Evolutionary conservation across 2,888 invertebrate genomes (phyloP), one percentile per base, ranked within the genome.

Genomic region (Oxytorus armatus): DNA sequence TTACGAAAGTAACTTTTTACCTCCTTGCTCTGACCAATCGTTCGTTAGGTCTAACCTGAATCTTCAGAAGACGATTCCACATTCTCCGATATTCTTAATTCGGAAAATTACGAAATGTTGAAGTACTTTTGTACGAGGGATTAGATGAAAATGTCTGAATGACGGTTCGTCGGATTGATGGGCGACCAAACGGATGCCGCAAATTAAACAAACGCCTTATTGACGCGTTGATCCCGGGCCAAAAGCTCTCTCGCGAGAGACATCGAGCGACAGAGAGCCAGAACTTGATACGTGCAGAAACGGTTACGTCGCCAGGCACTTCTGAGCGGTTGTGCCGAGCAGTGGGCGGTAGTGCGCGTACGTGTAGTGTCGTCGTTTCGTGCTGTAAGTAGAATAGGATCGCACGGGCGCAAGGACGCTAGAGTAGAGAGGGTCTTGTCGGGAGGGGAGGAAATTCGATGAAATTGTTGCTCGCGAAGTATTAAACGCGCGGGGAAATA

Each of bases 121-220:
- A n/a, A n/a, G n/a, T n/a, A n/a, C n/a, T n/a, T n/a, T n/a, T n/a
- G n/a, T n/a, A n/a, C n/a, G n/a, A n/a, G n/a, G n/a, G n/a, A n/a
- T n/a, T n/a, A n/a, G n/a, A n/a, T n/a, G n/a, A n/a, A 14, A 16
- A 2, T 7, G 8, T 44, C 44, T 14, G 33, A 18, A 18, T 21
- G 33, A 69, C 57, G 44, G 42, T 44, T 39, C 8, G 25, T n/a
- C 7, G 55, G 59, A 65, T 65, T 42, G 53, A 57, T 59, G 61
- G 59, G 14, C 49, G 5, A 51, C 18, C 29, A 44, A 74, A 81
- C 77, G 83, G 85, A 89, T 88, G n/a, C 87, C 86, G 83, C 84
- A 89, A 90, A 89, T 90, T 89, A 90, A 90, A 89, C 88, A 90
- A 88, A 88, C 88, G 49, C 18, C 86, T 87, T 88, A 88, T 87